Percentiles rank a stretch among this genome's conserved stretches.
These are phyloP conservation scores for Simalia tracyae DNA, from an alignment of 2,797 vertebrate species.

Conservation along the genomic window DNA sequence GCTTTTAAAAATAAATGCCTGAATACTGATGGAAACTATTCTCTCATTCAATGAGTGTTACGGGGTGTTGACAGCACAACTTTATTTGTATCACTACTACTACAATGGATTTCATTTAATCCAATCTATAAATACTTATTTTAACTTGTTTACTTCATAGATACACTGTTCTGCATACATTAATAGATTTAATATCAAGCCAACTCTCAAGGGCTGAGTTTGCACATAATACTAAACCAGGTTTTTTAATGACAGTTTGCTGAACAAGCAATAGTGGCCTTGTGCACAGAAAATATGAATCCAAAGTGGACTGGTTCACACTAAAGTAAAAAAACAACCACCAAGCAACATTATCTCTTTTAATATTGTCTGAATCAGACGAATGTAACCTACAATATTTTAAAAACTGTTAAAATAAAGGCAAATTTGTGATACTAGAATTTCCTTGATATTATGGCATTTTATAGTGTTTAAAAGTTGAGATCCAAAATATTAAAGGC, in stretches of 20 bases:
- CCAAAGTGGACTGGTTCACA: background rate
- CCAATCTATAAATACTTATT: background rate
- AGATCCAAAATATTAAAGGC: background rate
- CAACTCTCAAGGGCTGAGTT: background rate
- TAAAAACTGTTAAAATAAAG: background rate
- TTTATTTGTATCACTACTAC: background rate
- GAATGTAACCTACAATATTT: background rate
- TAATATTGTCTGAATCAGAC: background rate
- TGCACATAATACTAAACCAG: background rate
- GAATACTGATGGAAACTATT: background rate
- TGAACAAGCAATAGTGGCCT: background rate
- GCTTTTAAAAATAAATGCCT: background rate
- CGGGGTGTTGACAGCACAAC: background rate
- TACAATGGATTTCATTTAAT: background rate
- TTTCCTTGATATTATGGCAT: background rate
- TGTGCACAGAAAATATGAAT: background rate
- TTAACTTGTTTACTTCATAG: background rate
- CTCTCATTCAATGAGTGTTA: background rate
- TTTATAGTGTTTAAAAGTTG: background rate
- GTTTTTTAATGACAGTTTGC: background rate
- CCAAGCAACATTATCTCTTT: background rate
- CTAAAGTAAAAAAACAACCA: background rate
- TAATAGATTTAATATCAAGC: background rate
- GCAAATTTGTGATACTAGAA: background rate
- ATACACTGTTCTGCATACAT: too few species aligned